Percentiles rank a stretch among this genome's conserved stretches.
These are phyloP conservation scores for Corythucha ciliata DNA, from an alignment of 2,888 invertebrate genomes.

Conservation along the genomic window DNA sequence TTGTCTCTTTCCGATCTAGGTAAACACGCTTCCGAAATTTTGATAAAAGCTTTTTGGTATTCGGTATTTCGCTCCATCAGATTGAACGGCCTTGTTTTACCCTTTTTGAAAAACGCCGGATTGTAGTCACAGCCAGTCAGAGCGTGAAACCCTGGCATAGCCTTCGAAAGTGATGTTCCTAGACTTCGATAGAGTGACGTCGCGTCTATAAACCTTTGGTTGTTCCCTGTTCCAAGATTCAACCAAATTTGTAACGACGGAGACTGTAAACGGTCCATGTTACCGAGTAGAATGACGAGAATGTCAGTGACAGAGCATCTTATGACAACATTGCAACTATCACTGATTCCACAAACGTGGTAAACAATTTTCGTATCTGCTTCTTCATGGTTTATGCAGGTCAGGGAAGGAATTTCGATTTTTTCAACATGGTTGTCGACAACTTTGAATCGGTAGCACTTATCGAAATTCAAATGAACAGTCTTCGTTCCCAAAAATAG, in stretches of 20 bases:
- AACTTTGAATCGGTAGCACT: too few species aligned
- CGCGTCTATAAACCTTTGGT: slow-evolving; percentile 8
- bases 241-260: slow-evolving; percentile 5
- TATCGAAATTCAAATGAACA: too few species aligned
- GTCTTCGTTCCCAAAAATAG: too few species aligned
- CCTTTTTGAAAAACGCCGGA: slow-evolving; percentile 11
- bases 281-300: slow-evolving; percentile 14
- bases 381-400: too few species aligned
- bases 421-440: too few species aligned
- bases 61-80: too few species aligned
- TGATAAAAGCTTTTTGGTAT: too few species aligned
- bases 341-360: slow-evolving; percentile 30
- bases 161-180: slow-evolving; percentile 7
- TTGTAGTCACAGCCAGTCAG: slow-evolving; percentile 20
- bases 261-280: too few species aligned
- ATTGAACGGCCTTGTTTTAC: slow-evolving; percentile 14
- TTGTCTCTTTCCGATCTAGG: too few species aligned
- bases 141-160: slow-evolving; percentile 13
- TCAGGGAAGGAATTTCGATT: too few species aligned
- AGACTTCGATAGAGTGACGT: background rate
- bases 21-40: too few species aligned
- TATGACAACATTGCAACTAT: slow-evolving; percentile 21
- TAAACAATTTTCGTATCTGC: slow-evolving; percentile 35
- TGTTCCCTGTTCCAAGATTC: slow-evolving; percentile 6
- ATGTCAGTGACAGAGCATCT: slow-evolving; percentile 19